Base-by-base conservation (phyloP, 2,113 vertebrate genomes). In the Thinocorus orbignyianus region DNA sequence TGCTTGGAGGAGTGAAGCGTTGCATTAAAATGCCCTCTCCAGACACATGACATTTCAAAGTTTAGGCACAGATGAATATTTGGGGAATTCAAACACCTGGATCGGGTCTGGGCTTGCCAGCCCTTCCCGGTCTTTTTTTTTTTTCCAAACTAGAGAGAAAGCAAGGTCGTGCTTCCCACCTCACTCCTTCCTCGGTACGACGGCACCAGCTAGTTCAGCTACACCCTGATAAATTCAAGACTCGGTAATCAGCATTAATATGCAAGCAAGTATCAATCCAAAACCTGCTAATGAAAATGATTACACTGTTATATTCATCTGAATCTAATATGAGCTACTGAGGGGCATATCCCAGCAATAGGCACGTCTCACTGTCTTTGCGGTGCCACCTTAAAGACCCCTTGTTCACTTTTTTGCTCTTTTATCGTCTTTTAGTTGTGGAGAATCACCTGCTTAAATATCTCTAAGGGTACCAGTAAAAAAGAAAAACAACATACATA, bases 11-110 rank as follows among this genome's bases (percentile, higher is more conserved):
- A 95, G 92, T 81, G 89, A 97, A 95, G 52, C 90, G 86, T 39
- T 88, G 86, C 94, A 94, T 97, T 96, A 87, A 97, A 95, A 97
- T 83, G 84, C 87, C 89, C 94, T 97, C 97, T 97, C 96, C 91
- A 97, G 96, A 94, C 83, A 92, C 81, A 95, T 81, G 96, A 93
- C 95, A 95, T 97, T 94, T 96, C 92, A 94, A 98, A 96, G 88
- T 97, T 98, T 93, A 88, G 92, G 90, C 90, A 92, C 91, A 88
- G 93, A 97, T 93, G 94, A 96, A 96, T 97, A 97, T 92, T 82
- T 83, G 90, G 97, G 96, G 97, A 97, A 97, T 97, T 98, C 72
- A 95, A 94, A 97, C 97, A 97, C 97, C 97, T 98, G 97, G 97
- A 97, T 66, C 2, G 12, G 91, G 86, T 88, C 92, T 95, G 90